Evolutionary conservation across 2,113 vertebrate genomes (phyloP).

Genomic region (Azemiops feae): DNA sequence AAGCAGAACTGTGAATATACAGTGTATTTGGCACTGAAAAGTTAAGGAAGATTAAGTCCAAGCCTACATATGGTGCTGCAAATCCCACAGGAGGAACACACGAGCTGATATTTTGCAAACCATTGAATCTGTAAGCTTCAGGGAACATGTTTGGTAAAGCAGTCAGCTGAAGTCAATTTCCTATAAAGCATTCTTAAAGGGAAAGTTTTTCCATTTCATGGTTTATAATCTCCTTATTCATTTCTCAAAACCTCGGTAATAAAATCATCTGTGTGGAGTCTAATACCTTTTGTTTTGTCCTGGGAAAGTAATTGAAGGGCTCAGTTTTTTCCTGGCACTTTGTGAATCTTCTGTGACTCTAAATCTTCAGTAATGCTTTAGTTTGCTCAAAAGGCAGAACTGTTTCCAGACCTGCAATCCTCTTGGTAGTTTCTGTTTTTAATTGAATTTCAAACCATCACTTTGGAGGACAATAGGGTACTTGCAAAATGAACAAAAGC

Average conservation of each 20-base stretch:
- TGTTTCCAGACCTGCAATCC: neutral
- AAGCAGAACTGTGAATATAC: neutral
- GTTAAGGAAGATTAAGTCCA: neutral
- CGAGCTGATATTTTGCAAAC: neutral
- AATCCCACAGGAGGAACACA: neutral
- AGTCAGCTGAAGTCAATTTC: conserved; percentile 20
- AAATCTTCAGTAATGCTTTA: neutral
- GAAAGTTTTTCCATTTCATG: neutral
- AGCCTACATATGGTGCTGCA: neutral
- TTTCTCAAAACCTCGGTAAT: neutral
- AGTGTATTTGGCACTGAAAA: neutral
- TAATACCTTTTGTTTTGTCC: neutral
- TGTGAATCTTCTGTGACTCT: conserved; percentile 5
- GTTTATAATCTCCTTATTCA: conserved; percentile 15
- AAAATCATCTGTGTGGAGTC: neutral
- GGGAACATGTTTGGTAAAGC: neutral
- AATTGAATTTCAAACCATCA: neutral
- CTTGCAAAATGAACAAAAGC: conserved; percentile 6
- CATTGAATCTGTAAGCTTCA: neutral
- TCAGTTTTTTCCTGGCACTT: conserved; percentile 16
- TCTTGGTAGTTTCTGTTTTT: neutral
- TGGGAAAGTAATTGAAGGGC: neutral
- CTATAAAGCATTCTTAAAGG: conserved; percentile 1
- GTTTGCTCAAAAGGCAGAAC: neutral
- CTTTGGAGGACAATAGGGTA: neutral